Conservation (phyloP, 1,140 invertebrate species). For the Eubasilissa regina region DNA sequence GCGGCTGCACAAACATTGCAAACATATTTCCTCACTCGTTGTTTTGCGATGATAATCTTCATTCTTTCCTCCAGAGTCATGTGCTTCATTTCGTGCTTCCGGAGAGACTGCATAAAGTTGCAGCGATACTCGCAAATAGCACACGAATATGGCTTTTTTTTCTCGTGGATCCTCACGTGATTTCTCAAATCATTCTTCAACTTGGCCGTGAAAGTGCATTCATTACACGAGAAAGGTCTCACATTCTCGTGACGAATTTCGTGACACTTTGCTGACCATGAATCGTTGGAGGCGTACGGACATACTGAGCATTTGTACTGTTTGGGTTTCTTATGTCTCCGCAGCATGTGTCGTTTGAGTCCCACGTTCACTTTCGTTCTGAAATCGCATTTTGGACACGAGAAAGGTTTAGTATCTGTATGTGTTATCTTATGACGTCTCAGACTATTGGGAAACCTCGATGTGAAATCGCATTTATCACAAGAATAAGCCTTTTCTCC, state of each 20-base stretch:
- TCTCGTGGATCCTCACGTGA: background rate
- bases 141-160: background rate
- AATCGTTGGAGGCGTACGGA: background rate
- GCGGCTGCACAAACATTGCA: background rate
- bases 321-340: background rate
- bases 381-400: background rate
- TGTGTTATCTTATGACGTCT: background rate
- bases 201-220: conserved; percentile 2
- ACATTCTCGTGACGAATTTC: background rate
- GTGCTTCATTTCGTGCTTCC: background rate
- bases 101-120: background rate
- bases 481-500: background rate
- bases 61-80: background rate
- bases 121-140: background rate
- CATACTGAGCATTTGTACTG: background rate
- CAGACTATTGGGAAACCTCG: background rate
- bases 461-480: conserved; percentile 10
- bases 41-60: background rate
- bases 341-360: background rate
- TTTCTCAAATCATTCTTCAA: background rate
- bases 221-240: background rate
- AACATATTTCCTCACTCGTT: background rate
- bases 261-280: background rate
- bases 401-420: background rate
- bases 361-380: background rate